Base-by-base conservation (phyloP, 1,140 invertebrate species). In the Probaryconus sp. region DNA sequence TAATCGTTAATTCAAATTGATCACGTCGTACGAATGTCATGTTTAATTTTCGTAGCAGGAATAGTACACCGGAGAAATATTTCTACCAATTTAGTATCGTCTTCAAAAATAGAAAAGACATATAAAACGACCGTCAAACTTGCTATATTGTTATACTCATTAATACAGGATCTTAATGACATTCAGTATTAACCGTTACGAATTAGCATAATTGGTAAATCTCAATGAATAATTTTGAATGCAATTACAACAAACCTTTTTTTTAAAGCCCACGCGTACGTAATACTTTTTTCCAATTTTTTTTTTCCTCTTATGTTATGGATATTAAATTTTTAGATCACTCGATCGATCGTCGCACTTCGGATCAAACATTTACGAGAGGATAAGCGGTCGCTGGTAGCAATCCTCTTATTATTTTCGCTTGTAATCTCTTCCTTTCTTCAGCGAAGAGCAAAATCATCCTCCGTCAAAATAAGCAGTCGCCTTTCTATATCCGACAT, bases 321-420 rank as follows among this genome's bases (percentile, higher is more conserved):
- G 37, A 30, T 50, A 51, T 67, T 31, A 47, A 30, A 31, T 50
- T 58, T 58, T 60, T 35, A 1, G 40, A 38, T 7, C 17, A 55
- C 13, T 38, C 48, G 53, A 68, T 68, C 53, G 53, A 51, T 68
- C 45, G 40, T 33, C 9, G 51, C 7, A 20, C 10, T 24, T 24
- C 26, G 50, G 33, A 50, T 42, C 42, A 3, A 21, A 14, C 48
- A 47, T 17, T 9, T 26, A 58, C 51, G 56, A 67, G 50, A 56
- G 51, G 10, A n/a, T n/a, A 56, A 4, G 9, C 18, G 42, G 48
- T 56, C 50, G 26, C 53, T 55, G 67, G 70, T 73, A 73, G 70
- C 43, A 70, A 73, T 67, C 55, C 24, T 18, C 58, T 73, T 73
- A 67, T 61, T 50, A 50, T 72, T 43, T 43, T 55, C 33, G 26